Conservation (phyloP, 2,797 vertebrate genomes). For the Etheostoma nigrum region DNA sequence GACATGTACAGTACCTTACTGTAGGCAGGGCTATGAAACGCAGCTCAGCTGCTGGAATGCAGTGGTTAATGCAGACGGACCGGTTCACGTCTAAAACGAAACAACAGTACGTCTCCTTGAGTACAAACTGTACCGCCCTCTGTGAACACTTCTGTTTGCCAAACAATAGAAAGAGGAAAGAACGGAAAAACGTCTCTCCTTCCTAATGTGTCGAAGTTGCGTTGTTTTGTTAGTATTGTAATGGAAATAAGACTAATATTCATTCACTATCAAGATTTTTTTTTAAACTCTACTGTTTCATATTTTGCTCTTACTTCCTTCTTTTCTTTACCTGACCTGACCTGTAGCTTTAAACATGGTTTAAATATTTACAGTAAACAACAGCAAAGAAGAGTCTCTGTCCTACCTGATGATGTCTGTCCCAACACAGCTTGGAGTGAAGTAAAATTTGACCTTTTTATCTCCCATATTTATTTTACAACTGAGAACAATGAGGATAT, state of each 20-base stretch:
- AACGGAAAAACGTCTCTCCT: not conserved
- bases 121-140: constrained; percentile 5
- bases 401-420: not conserved
- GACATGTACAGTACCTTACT: not conserved
- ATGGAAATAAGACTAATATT: not conserved
- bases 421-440: not conserved
- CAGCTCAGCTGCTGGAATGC: constrained; percentile 48
- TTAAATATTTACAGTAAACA: not conserved
- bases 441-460: not conserved
- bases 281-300: no score
- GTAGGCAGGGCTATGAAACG: constrained; percentile 17
- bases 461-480: not conserved
- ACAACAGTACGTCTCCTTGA: not conserved
- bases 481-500: not conserved
- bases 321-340: not conserved
- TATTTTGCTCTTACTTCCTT: not conserved
- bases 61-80: constrained; percentile 70
- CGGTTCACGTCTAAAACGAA: constrained; percentile 54
- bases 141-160: not conserved
- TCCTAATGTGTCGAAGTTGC: not conserved
- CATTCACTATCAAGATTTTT: no score
- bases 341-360: not conserved
- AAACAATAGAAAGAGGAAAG: constrained; percentile 32
- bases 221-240: not conserved
- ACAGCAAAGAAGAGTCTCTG: not conserved